Base-by-base conservation (phyloP, 2,113 vertebrate genomes). In the Aptenodytes forsteri region DNA sequence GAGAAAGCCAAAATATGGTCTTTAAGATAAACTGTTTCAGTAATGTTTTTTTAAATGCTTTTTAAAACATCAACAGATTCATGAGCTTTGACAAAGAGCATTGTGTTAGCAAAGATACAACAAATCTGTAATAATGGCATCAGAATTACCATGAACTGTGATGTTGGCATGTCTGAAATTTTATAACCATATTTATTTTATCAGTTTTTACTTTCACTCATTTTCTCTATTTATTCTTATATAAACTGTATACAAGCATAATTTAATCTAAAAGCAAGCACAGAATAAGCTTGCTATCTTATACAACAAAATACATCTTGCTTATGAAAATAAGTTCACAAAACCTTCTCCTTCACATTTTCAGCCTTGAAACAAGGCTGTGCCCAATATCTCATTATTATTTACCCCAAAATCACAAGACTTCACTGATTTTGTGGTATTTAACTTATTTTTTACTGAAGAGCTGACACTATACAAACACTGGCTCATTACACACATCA, bases 21-120 rank as follows among this genome's bases (percentile, higher is more conserved):
- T 89, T 73, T 84, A 61, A 86, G 44, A 89, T 44, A 91, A 71
- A 76, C 29, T 50, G 64, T 65, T 54, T 72, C 76, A 94, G 32
- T 40, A 92, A 40, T 9, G 13, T 11, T 91, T 78, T 94, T 93
- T 75, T 18, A 92, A 97, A 89, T 59, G 40, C 49, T 77, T 27
- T 80, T 54, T 75, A 58, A 96, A 97, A 95, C 54, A 50, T 82
- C 44, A 84, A 89, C 17, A 91, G 29, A 70, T 94, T 81, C 66
- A 86, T 89, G 46, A 92, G 70, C 66, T 96, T 96, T 71, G 26
- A 81, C 46, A 94, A 91, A 93, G 46, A 92, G 2, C 52, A 47
- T 21, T 83, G 62, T 6, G 14, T 72, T 91, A 25, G 47, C 70
- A 81, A 89, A 56, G 40, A 49, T 20, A 64, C 0, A 3, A 72